These are phyloP conservation scores for Manacus vitellinus DNA, from an alignment of 2,113 vertebrate species.

Conservation along the genomic window DNA sequence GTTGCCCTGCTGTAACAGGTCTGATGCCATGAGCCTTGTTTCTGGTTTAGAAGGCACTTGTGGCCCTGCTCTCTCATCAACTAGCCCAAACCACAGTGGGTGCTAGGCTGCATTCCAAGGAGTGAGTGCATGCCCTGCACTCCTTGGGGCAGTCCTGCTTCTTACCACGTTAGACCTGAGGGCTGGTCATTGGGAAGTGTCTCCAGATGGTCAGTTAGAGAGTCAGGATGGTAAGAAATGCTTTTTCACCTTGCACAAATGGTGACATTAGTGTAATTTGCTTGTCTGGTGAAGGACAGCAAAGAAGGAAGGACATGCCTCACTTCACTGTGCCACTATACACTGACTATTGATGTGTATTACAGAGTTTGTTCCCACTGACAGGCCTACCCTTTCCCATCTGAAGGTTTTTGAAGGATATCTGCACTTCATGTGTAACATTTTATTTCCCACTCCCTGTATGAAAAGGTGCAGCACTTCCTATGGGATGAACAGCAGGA, in stretches of 20 bases:
- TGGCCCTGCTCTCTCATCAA: not conserved
- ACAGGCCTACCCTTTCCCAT: not conserved
- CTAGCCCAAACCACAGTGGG: not conserved
- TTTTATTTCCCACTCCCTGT: not conserved
- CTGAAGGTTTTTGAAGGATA: not conserved
- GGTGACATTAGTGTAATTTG: not conserved
- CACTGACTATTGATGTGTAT: not conserved
- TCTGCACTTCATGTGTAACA: not conserved
- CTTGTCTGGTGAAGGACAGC: not conserved
- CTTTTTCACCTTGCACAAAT: not conserved
- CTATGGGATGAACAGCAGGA: not conserved
- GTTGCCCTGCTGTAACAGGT: not conserved
- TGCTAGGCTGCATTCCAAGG: not conserved
- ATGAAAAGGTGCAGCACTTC: not conserved
- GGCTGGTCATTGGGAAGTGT: not conserved
- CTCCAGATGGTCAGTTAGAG: not conserved
- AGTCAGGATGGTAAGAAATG: not conserved
- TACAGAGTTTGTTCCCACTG: not conserved
- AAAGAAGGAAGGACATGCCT: not conserved
- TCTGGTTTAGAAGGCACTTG: not conserved
- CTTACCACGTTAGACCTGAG: rapidly evolving
- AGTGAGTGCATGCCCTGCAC: rapidly evolving
- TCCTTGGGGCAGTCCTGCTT: not conserved
- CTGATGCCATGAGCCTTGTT: not conserved
- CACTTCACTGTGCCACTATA: not conserved